Percentiles rank a stretch among this genome's conserved stretches.
phyloP scores from a whole-genome alignment of 2,888 invertebrate genomes.

The Sericinus montela region DNA sequence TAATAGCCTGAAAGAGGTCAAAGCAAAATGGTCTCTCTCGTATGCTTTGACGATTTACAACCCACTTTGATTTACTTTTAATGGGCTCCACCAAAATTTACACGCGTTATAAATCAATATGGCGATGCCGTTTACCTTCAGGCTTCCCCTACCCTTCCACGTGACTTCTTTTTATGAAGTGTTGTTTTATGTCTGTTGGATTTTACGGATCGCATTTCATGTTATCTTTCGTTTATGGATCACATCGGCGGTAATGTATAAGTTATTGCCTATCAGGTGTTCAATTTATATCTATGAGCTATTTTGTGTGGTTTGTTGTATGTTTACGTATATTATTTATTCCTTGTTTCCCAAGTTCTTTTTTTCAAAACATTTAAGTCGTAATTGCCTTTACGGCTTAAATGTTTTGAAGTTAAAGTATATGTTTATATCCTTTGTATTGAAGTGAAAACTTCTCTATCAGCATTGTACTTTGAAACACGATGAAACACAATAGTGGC shows the following conservation, averaged over 20 bases:
- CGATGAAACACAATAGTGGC: too few relatives aligned
- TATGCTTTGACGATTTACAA: slow-evolving; percentile 36
- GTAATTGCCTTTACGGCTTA: too few relatives aligned
- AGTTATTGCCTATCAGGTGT: slow-evolving; percentile 3
- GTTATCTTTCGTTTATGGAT: slow-evolving; percentile 9
- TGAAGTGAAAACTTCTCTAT: too few relatives aligned
- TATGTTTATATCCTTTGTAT: too few relatives aligned
- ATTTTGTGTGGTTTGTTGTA: too few relatives aligned
- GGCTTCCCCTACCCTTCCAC: slow-evolving; percentile 18
- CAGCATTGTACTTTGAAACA: too few relatives aligned
- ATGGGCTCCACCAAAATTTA: slow-evolving; percentile 53
- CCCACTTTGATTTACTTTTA: slow-evolving; percentile 37
- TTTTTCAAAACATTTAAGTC: too few relatives aligned
- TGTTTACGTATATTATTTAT: too few relatives aligned
- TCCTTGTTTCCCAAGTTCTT: too few relatives aligned
- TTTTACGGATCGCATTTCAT: slow-evolving; percentile 11
- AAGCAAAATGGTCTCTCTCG: slow-evolving; percentile 21
- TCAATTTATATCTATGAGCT: neutral
- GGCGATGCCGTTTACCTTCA: slow-evolving; percentile 20
- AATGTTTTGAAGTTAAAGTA: too few relatives aligned
- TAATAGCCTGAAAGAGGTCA: slow-evolving; percentile 18
- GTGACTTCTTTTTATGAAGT: slow-evolving; percentile 27
- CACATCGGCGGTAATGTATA: slow-evolving; percentile 5
- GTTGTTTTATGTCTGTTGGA: slow-evolving; percentile 22
- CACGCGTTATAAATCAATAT: slow-evolving; percentile 56